Evolutionary conservation across 2,888 invertebrate species (phyloP).

Genomic region (Alloscopus bannaensis): DNA sequence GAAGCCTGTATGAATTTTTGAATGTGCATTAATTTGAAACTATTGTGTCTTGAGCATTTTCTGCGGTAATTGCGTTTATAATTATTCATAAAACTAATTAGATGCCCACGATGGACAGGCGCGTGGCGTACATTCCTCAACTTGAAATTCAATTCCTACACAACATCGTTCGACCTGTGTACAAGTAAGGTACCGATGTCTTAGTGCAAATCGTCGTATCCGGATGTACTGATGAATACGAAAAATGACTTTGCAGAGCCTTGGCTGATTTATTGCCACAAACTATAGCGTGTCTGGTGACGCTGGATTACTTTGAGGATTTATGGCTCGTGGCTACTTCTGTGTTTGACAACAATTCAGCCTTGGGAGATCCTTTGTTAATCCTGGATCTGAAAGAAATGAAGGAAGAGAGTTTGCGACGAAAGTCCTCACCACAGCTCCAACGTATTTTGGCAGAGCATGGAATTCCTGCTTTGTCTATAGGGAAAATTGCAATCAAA

Average conservation of each 20-base stretch:
- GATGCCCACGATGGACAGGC: conserved; percentile 57
- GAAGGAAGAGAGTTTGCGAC: conserved; percentile 44
- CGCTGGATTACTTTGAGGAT: conserved; percentile 57
- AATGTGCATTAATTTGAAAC: not conserved
- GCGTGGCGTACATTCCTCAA: conserved; percentile 50
- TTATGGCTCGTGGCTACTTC: conserved; percentile 53
- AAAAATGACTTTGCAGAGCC: conserved; percentile 34
- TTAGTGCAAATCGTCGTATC: not conserved
- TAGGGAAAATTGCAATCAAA: conserved; percentile 28
- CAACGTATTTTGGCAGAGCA: conserved; percentile 39
- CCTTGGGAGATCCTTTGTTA: conserved; percentile 18
- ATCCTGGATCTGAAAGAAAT: conserved; percentile 49
- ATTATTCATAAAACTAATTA: too few species aligned
- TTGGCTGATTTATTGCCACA: conserved; percentile 50
- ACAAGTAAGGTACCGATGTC: conserved; percentile 32
- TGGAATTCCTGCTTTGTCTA: conserved; percentile 29
- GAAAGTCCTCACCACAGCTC: conserved; percentile 28
- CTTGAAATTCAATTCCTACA: conserved; percentile 53
- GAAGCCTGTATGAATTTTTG: conserved; percentile 33
- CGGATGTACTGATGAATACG: not conserved
- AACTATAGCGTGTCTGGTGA: conserved; percentile 34
- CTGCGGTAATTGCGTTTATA: too few species aligned
- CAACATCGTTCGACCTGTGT: conserved; percentile 49
- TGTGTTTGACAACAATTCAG: conserved; percentile 44
- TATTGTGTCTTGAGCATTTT: too few species aligned